Percentiles rank a stretch among this genome's conserved stretches.
phyloP scores from a whole-genome alignment of 2,888 invertebrate genomes.

The Acleris cristana region DNA sequence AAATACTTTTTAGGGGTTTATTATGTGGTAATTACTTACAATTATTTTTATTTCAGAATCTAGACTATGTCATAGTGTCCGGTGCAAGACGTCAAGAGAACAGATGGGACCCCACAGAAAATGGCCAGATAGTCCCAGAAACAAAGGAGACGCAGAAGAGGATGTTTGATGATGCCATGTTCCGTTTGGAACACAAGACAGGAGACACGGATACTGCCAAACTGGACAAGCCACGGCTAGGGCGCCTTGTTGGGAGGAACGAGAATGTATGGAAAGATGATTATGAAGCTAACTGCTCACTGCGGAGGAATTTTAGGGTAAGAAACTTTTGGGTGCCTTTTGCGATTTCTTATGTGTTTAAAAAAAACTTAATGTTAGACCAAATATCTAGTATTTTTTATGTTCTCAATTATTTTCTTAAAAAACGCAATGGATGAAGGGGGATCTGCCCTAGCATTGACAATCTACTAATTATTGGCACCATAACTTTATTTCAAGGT shows the following conservation, averaged over 20 bases:
- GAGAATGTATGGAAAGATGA: conserved; percentile 95
- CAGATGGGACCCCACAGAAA: conserved; percentile 98
- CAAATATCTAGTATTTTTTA: background rate
- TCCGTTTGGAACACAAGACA: conserved; percentile 95
- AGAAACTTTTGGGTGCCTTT: conserved; percentile 31
- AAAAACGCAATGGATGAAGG: too few species aligned
- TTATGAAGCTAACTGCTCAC: conserved; percentile 93
- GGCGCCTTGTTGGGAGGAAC: conserved; percentile 90
- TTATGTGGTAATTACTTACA: too few species aligned
- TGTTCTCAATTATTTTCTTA: background rate
- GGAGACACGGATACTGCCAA: conserved; percentile 90
- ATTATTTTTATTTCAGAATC: conserved; percentile 86
- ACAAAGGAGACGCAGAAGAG: conserved; percentile 95
- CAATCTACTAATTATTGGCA: too few species aligned
- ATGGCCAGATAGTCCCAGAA: conserved; percentile 96
- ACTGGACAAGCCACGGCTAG: conserved; percentile 88
- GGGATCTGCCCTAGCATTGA: too few species aligned
- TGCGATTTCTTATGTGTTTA: too few species aligned
- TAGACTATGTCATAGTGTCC: conserved; percentile 97
- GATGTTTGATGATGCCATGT: conserved; percentile 98
- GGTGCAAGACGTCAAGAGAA: conserved; percentile 98
- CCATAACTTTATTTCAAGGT: too few species aligned
- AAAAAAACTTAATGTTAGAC: too few species aligned
- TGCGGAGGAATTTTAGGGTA: conserved; percentile 94
- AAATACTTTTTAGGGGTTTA: too few species aligned